These are phyloP conservation scores for Brachyhypopomus gauderio DNA, from an alignment of 2,113 vertebrate genomes.

Conservation along the genomic window DNA sequence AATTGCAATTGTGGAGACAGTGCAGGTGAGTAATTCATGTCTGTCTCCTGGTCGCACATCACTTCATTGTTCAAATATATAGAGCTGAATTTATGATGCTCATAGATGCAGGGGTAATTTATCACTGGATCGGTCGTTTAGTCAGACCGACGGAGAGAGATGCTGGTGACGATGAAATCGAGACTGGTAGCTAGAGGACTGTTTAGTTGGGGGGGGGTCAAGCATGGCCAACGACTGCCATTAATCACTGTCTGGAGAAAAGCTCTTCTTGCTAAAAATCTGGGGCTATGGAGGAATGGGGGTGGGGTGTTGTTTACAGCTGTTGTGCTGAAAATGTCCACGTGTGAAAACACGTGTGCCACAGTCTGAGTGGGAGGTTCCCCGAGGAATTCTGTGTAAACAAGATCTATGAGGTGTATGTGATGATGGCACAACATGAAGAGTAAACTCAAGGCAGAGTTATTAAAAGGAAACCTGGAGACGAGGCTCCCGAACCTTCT, in stretches of 20 bases:
- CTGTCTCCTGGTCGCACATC: not conserved
- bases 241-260: conserved; percentile 43
- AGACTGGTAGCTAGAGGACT: conserved; percentile 14
- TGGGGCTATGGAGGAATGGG: not conserved
- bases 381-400: conserved; percentile 7
- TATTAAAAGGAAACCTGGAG: not conserved
- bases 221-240: conserved; percentile 24
- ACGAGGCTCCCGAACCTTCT: too few relatives aligned
- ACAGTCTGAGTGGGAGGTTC: conserved; percentile 2
- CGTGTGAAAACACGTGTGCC: not conserved
- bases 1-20: not conserved
- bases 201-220: conserved; percentile 15
- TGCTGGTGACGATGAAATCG: conserved; percentile 16
- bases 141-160: conserved; percentile 30
- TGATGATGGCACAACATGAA: not conserved
- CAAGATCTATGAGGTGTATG: not conserved
- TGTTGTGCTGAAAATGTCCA: not conserved
- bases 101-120: conserved; percentile 29
- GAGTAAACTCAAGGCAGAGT: not conserved
- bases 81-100: conserved; percentile 28
- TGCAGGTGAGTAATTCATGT: not conserved
- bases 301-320: conserved; percentile 2
- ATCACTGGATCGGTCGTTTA: conserved; percentile 6
- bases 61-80: conserved; percentile 27
- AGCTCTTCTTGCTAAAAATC: conserved; percentile 22